phyloP scores from a whole-genome alignment of 1,140 invertebrate species.

The Sycophila sp. region DNA sequence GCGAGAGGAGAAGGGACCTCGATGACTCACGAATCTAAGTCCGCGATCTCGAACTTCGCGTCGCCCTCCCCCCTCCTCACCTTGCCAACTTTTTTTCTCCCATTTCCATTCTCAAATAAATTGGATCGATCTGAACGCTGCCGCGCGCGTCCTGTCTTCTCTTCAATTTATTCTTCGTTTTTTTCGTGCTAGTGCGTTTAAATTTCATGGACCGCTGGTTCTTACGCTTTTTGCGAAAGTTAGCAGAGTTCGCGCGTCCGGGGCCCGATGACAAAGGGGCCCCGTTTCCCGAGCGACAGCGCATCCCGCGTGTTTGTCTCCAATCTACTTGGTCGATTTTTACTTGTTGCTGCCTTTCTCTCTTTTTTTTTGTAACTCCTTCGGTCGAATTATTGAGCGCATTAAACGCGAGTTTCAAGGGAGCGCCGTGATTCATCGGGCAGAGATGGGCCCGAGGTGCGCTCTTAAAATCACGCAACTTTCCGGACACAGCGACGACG shows the following conservation, averaged over 20 bases:
- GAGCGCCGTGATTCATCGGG: constrained; percentile 8
- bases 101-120: no score
- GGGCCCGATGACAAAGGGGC: neutral
- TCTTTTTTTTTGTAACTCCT: neutral
- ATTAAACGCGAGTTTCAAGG: neutral
- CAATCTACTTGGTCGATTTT: neutral
- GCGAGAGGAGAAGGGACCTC: neutral
- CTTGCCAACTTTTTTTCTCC: constrained; percentile 8
- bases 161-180: constrained; percentile 30
- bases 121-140: constrained; percentile 22
- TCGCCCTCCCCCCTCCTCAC: neutral
- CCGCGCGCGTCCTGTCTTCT: neutral
- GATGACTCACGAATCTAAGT: constrained; percentile 25
- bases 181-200: neutral
- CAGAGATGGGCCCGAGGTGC: constrained; percentile 9
- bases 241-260: neutral
- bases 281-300: neutral
- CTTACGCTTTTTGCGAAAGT: constrained; percentile 27
- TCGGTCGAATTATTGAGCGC: constrained; percentile 6
- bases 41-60: constrained; percentile 4
- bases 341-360: neutral
- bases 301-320: neutral
- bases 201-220: constrained; percentile 27
- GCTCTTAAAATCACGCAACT: constrained; percentile 8
- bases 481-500: neutral